Percentiles rank a stretch among this genome's conserved stretches.
phyloP scores from a whole-genome alignment of 2,888 invertebrate genomes.

The Chymomyza amoena region DNA sequence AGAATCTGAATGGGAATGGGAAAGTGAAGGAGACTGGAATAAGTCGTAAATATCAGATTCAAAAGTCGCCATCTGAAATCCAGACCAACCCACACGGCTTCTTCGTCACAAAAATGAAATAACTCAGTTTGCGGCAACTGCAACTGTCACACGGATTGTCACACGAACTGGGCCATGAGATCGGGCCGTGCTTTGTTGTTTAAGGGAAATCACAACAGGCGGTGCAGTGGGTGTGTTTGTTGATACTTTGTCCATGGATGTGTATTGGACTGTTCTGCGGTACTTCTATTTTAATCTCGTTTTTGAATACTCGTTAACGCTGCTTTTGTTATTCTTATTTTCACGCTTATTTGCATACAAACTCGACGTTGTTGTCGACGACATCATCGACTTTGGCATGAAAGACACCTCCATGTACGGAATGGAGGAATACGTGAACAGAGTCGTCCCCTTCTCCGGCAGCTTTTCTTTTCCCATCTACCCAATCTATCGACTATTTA shows the following conservation, averaged over 20 bases:
- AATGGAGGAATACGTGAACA: not conserved
- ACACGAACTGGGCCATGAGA: constrained; percentile 22
- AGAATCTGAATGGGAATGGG: too few relatives aligned
- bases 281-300: constrained; percentile 73
- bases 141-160: constrained; percentile 51
- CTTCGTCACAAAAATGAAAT: constrained; percentile 10
- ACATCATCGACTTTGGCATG: not conserved
- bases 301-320: constrained; percentile 74
- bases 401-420: not conserved
- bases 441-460: not conserved
- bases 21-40: too few relatives aligned
- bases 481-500: not conserved
- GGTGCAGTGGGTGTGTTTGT: constrained; percentile 29
- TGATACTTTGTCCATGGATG: constrained; percentile 1
- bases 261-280: constrained; percentile 28
- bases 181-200: not conserved
- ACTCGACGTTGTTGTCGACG: constrained; percentile 20
- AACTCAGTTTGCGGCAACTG: constrained; percentile 36
- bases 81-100: not conserved
- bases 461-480: not conserved
- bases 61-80: constrained; percentile 44
- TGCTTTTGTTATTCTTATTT: constrained; percentile 72
- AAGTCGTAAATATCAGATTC: constrained; percentile 14
- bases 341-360: constrained; percentile 73
- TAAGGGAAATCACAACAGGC: constrained; percentile 64